Evolutionary conservation across 2,888 invertebrate species (phyloP).

Genomic region (Cyclophora punctaria): DNA sequence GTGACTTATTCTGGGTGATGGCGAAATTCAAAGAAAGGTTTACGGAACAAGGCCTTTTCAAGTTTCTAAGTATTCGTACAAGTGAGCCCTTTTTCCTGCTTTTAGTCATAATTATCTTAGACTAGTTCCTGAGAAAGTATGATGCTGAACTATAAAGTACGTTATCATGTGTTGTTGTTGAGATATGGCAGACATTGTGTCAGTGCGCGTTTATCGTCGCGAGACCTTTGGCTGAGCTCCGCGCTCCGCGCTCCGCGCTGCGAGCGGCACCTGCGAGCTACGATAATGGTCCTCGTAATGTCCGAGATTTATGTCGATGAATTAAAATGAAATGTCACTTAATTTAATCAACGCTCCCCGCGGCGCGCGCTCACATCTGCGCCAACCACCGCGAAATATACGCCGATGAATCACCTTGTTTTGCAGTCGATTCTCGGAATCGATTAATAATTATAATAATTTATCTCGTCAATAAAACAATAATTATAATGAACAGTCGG

Average conservation of each 20-base stretch:
- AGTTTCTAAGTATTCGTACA: too few relatives aligned
- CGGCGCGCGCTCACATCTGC: conserved; percentile 48
- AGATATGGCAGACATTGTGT: conserved; percentile 39
- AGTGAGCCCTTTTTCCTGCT: too few relatives aligned
- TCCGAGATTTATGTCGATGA: conserved; percentile 57
- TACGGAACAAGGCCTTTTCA: too few relatives aligned
- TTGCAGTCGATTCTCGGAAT: conserved; percentile 65
- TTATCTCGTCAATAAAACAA: conserved; percentile 68
- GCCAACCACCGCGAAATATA: conserved; percentile 39
- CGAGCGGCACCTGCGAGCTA: conserved; percentile 39
- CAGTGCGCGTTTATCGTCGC: conserved; percentile 36
- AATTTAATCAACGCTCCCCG: conserved; percentile 63
- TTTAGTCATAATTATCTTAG: too few relatives aligned
- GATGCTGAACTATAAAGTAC: conserved; percentile 1
- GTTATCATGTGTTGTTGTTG: conserved; percentile 12
- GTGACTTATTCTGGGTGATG: too few relatives aligned
- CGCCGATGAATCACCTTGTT: conserved; percentile 68
- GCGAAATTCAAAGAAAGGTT: too few relatives aligned
- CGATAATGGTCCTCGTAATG: conserved; percentile 53
- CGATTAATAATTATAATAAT: conserved; percentile 67
- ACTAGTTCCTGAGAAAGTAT: conserved; percentile 8
- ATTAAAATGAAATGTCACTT: conserved; percentile 70
- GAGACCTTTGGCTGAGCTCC: conserved; percentile 45
- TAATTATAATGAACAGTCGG: conserved; percentile 70
- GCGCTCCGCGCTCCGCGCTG: conserved; percentile 25